These are phyloP conservation scores for Gymnoscopelus braueri DNA, from an alignment of 2,797 vertebrate genomes.

Conservation along the genomic window DNA sequence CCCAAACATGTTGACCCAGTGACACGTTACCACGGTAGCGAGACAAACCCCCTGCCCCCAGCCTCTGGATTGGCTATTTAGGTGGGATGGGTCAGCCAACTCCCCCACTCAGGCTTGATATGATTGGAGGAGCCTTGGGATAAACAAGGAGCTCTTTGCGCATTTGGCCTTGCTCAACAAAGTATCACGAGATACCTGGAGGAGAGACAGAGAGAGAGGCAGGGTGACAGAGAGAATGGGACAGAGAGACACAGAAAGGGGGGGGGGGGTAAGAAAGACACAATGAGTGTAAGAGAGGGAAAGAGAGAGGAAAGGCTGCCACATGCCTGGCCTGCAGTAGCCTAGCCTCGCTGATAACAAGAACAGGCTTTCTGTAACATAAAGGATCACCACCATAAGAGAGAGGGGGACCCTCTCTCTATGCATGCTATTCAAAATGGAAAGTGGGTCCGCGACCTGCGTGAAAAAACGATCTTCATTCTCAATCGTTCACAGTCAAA, in stretches of 20 bases:
- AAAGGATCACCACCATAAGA: slow-evolving; percentile 32
- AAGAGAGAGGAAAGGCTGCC: too few species aligned
- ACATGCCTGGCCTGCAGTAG: slow-evolving; percentile 17
- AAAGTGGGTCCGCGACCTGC: too few species aligned
- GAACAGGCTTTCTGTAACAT: slow-evolving; percentile 38
- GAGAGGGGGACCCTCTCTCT: slow-evolving; percentile 2
- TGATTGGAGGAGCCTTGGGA: slow-evolving; percentile 67
- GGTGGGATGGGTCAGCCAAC: slow-evolving; percentile 75
- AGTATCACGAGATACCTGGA: slow-evolving; percentile 21
- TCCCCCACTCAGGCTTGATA: slow-evolving; percentile 57
- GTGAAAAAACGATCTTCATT: too few species aligned
- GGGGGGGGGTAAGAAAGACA: neutral
- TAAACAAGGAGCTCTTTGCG: slow-evolving; percentile 74
- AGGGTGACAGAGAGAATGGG: slow-evolving; percentile 16
- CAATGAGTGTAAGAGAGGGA: neutral
- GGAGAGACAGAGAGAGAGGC: slow-evolving; percentile 16
- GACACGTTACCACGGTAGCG: slow-evolving; percentile 35
- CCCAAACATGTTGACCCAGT: slow-evolving; percentile 64
- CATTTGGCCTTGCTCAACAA: slow-evolving; percentile 70
- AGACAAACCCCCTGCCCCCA: slow-evolving; percentile 38
- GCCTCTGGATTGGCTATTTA: slow-evolving; percentile 68
- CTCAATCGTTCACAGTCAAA: too few species aligned
- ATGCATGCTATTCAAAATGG: too few species aligned
- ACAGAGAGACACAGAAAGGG: neutral
- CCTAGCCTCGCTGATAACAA: slow-evolving; percentile 31